phyloP scores from a whole-genome alignment of 2,888 invertebrate species.

The Drosophila bunnanda region DNA sequence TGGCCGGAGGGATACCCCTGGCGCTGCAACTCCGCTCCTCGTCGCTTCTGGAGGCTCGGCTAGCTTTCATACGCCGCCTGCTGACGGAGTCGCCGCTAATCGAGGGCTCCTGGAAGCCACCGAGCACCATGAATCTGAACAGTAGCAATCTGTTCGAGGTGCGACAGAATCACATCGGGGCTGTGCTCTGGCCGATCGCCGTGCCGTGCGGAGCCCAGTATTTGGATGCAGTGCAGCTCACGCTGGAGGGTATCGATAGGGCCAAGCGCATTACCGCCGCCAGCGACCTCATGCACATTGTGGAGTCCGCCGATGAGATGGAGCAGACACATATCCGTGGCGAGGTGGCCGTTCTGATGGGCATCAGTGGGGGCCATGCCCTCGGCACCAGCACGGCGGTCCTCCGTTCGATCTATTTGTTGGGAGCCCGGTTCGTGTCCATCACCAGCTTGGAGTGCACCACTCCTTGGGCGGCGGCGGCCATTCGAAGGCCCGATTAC shows the following conservation, averaged over 20 bases:
- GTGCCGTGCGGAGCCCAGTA: conserved; percentile 88
- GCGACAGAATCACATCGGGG: conserved; percentile 86
- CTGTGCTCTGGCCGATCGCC: conserved; percentile 85
- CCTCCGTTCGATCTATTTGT: conserved; percentile 87
- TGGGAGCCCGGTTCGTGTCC: conserved; percentile 89
- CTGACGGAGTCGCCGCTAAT: conserved; percentile 86
- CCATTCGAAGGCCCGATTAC: conserved; percentile 81
- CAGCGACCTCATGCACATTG: conserved; percentile 86
- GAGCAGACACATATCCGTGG: conserved; percentile 87
- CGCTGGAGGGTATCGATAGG: conserved; percentile 89
- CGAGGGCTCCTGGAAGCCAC: conserved; percentile 85
- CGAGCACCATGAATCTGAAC: conserved; percentile 68
- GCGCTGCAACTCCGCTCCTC: conserved; percentile 86
- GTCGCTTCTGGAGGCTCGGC: conserved; percentile 86
- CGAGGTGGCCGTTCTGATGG: conserved; percentile 88
- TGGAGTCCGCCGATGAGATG: conserved; percentile 87
- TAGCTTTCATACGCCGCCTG: conserved; percentile 86
- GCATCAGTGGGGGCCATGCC: conserved; percentile 88
- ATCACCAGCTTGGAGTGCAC: conserved; percentile 88
- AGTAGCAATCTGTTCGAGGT: conserved; percentile 80
- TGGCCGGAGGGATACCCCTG: conserved; percentile 85
- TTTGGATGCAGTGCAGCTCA: conserved; percentile 88
- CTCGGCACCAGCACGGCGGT: conserved; percentile 89
- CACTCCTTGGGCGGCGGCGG: conserved; percentile 87
- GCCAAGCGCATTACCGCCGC: conserved; percentile 87